Conservation (phyloP, 37 sponge, comb jelly and placozoan species). For the Hexactinellida sp. region DNA sequence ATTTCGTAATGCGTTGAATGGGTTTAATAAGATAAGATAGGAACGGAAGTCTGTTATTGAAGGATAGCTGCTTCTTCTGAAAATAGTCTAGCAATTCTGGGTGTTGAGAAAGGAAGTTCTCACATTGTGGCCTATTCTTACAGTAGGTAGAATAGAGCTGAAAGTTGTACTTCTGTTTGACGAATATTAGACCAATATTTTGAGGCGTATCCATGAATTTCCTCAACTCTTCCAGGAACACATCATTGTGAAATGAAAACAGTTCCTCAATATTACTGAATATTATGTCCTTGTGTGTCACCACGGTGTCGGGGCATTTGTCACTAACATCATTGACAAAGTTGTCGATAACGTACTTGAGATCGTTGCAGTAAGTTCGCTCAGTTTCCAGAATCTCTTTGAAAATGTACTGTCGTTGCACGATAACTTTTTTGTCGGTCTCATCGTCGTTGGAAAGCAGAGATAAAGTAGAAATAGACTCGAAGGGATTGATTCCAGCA, state of each 20-base stretch:
- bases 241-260: not conserved
- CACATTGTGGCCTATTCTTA: conserved; percentile 3
- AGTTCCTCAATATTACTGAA: conserved; percentile 9
- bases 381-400: not conserved
- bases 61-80: not conserved
- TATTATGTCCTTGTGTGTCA: not conserved
- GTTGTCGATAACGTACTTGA: not conserved
- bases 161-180: conserved; percentile 8
- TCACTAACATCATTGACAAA: not conserved
- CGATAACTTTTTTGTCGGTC: not conserved
- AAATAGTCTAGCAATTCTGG: conserved; percentile 15
- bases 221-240: not conserved
- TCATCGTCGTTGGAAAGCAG: not conserved
- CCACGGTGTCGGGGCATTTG: not conserved
- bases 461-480: not conserved
- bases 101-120: conserved; percentile 8
- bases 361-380: not conserved
- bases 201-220: not conserved
- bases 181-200: not conserved
- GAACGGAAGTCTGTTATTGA: not conserved
- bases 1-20: not conserved
- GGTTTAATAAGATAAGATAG: not conserved
- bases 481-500: not conserved
- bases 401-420: conserved; percentile 1
- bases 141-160: not conserved